Percentiles rank a stretch among this genome's conserved stretches.
Evolutionary conservation across 2,113 vertebrate species (phyloP).

Genomic region (Aythya baeri): DNA sequence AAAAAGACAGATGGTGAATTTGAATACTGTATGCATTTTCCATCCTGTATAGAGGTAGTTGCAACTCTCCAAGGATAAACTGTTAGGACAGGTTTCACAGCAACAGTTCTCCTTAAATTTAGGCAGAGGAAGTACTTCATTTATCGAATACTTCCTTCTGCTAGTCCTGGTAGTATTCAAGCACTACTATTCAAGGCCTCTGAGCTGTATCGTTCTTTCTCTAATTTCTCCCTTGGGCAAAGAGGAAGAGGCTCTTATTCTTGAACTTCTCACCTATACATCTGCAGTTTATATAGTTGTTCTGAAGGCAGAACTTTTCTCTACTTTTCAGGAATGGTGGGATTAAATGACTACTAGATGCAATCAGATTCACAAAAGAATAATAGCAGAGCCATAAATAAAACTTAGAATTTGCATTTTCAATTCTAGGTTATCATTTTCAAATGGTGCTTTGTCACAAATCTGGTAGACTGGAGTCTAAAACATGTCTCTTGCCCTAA

Average conservation of each 20-base stretch:
- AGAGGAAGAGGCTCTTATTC: not conserved
- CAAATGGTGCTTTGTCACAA: not conserved
- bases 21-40: not conserved
- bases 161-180: not conserved
- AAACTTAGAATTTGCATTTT: not conserved
- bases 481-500: not conserved
- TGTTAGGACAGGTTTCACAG: not conserved
- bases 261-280: not conserved
- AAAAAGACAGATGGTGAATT: not conserved
- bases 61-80: not conserved
- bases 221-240: not conserved
- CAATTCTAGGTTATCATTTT: not conserved
- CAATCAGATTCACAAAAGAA: too few relatives aligned
- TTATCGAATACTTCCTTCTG: not conserved
- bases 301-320: not conserved
- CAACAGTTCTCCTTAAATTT: not conserved
- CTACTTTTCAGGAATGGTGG: not conserved
- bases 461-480: not conserved
- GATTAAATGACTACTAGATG: not conserved
- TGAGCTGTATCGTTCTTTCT: not conserved
- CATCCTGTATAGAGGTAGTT: fast-evolving
- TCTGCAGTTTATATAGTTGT: not conserved
- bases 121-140: not conserved
- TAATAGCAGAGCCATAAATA: not conserved
- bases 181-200: not conserved